A percentile compares a stretch with the other conserved stretches of the same genome.
These are phyloP conservation scores for Adelges cooleyi DNA, from an alignment of 1,140 invertebrate species.

Conservation along the genomic window DNA sequence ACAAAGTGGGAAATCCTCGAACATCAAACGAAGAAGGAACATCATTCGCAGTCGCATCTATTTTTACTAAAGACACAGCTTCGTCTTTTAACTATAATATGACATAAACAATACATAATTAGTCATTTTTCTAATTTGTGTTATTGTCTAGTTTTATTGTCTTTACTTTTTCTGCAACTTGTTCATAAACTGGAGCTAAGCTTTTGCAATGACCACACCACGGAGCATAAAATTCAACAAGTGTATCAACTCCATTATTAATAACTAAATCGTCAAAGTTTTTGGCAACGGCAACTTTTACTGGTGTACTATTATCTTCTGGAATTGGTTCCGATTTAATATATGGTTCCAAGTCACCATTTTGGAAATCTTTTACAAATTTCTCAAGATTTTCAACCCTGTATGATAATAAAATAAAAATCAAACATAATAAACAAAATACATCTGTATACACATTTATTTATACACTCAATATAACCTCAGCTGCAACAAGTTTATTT, in stretches of 20 bases:
- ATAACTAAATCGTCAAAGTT: constrained; percentile 94
- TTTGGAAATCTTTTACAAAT: constrained; percentile 80
- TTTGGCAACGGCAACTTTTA: constrained; percentile 87
- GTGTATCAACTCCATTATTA: constrained; percentile 81
- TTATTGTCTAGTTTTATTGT: neutral
- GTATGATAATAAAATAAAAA: constrained; percentile 34
- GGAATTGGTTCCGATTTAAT: constrained; percentile 93
- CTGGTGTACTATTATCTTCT: constrained; percentile 67
- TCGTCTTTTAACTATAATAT: constrained; percentile 64
- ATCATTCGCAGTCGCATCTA: constrained; percentile 98
- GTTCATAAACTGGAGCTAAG: constrained; percentile 83
- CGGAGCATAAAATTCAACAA: constrained; percentile 96
- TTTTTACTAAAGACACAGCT: constrained; percentile 87
- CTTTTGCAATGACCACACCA: constrained; percentile 99
- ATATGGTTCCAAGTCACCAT: constrained; percentile 76
- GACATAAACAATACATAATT: constrained; percentile 30
- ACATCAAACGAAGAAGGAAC: constrained; percentile 88
- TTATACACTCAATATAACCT: constrained; percentile 6
- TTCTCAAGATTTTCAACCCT: constrained; percentile 73
- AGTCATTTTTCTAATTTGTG: neutral
- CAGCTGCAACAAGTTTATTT: neutral
- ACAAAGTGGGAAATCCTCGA: constrained; percentile 93
- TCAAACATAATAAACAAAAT: constrained; percentile 4
- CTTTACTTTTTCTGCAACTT: constrained; percentile 76
- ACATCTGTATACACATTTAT: neutral